These are phyloP conservation scores for Protophormia terraenovae DNA, from an alignment of 2,888 invertebrate species.

Conservation along the genomic window DNA sequence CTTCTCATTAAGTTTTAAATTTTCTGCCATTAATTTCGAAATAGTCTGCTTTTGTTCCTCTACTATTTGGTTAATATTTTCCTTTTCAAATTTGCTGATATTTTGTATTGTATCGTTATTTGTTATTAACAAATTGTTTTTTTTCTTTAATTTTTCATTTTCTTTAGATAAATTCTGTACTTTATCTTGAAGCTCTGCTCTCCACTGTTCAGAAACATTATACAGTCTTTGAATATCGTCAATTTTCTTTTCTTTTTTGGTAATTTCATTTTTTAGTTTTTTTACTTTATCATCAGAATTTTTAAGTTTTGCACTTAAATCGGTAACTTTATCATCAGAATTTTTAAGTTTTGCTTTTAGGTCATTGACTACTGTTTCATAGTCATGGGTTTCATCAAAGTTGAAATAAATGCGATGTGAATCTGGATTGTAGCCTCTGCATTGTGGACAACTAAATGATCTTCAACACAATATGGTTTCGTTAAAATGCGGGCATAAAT, in stretches of 20 bases:
- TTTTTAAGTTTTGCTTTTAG: neutral
- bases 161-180: neutral
- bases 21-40: no score
- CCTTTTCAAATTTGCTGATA: no score
- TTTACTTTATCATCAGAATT: neutral
- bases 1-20: neutral
- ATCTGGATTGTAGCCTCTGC: neutral
- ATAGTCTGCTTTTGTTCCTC: neutral
- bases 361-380: neutral
- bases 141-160: no score
- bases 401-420: neutral
- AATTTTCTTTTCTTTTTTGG: neutral
- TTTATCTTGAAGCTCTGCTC: conserved; percentile 30
- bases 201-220: conserved; percentile 35
- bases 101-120: no score
- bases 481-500: no score
- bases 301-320: no score
- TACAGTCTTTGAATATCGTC: conserved; percentile 17
- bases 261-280: neutral
- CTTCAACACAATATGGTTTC: neutral
- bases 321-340: no score
- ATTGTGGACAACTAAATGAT: conserved; percentile 2
- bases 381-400: neutral
- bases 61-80: no score
- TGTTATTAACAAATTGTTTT: no score